Base-by-base conservation (phyloP, 2,113 vertebrate genomes). In the Brachirus orientalis region DNA sequence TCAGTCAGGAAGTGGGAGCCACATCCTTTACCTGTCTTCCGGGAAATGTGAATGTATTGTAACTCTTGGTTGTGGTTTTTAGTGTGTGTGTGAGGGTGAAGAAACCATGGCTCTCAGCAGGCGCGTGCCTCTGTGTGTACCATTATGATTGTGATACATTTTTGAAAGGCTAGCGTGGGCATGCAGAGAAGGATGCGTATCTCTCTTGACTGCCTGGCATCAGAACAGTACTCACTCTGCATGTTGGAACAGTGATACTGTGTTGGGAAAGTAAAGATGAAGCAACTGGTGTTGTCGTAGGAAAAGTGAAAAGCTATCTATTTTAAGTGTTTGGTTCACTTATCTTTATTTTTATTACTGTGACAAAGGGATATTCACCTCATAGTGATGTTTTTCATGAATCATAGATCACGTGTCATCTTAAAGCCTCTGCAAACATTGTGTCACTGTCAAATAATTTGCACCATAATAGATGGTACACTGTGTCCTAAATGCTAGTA, bases 111-210 rank as follows among this genome's bases (percentile, higher is more conserved):
- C 45, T 78, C 61, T 71, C 54, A 11, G 62, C 36, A 50, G 6
- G n/a, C 51, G 40, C 50, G 14, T 44, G 20, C 13, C 1, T 33
- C 6, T 16, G n/a, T 56, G 41, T 56, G 37, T 10, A 20, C 53
- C 55, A 54, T 1, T 69, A 19, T 19, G 13, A 40, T 52, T 46
- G 54, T 54, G 28, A 72, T 63, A 14, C 48, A 70, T 58, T 65
- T 80, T 46, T 75, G 19, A 61, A 54, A 77, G 63, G 36, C 83
- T 55, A 64, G 79, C 85, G 83, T 84, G 72, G 84, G 64, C 70
- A 41, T 82, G 80, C 60, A 44, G 51, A 46, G 71, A 77, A 74
- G 69, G 76, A 78, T 82, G 78, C 41, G n/a, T 76, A 13, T 76
- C n/a, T 63, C 13, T 50, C 19, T 28, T 11, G 3, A 48, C 7